Conservation (phyloP, 2,888 invertebrate genomes). For the Stictocephala bisonia region DNA sequence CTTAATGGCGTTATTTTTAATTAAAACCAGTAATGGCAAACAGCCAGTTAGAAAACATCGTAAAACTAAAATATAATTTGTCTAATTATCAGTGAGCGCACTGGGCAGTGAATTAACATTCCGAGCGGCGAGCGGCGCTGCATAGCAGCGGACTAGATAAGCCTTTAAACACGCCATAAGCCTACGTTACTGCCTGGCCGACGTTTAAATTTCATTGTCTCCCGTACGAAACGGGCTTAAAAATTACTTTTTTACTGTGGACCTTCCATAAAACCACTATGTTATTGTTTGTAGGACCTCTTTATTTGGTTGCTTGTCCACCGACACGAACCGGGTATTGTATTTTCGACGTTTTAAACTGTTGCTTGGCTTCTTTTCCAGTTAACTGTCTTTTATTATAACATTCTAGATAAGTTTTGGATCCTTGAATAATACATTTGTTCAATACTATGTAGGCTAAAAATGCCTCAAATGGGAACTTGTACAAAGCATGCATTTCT, state of each 20-base stretch:
- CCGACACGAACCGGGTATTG: too few species aligned
- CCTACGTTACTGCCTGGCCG: constrained; percentile 12
- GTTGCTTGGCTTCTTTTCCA: too few species aligned
- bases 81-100: constrained; percentile 22
- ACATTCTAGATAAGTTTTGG: too few species aligned
- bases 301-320: constrained; percentile 1
- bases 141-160: constrained; percentile 19
- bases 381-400: too few species aligned
- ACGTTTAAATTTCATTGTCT: constrained; percentile 40
- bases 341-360: too few species aligned
- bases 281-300: constrained; percentile 23
- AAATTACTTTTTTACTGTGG: constrained; percentile 35
- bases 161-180: constrained; percentile 25
- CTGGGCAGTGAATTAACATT: constrained; percentile 20
- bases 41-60: constrained; percentile 40
- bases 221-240: constrained; percentile 32
- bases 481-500: too few species aligned
- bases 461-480: too few species aligned
- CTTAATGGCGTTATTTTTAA: constrained; percentile 36
- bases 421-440: too few species aligned
- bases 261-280: constrained; percentile 10
- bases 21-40: constrained; percentile 36
- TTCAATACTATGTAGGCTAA: too few species aligned
- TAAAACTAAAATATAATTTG: constrained; percentile 40
- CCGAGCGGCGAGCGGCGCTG: not conserved